Conservation (phyloP, 1,140 invertebrate genomes). For the Sitophilus oryzae region DNA sequence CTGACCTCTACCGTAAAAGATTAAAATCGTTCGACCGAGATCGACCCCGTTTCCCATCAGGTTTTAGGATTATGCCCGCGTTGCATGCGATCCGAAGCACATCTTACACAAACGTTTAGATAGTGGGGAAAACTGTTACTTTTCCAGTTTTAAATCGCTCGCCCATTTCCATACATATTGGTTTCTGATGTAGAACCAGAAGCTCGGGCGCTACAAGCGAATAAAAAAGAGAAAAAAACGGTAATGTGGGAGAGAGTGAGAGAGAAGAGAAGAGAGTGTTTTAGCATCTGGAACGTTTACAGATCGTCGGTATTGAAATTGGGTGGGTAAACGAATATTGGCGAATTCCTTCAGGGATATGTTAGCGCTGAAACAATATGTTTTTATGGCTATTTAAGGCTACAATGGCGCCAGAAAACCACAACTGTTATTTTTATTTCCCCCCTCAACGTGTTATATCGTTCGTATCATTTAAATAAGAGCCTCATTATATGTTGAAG, state of each 20-base stretch:
- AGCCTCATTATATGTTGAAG: too few relatives aligned
- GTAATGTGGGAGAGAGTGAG: too few relatives aligned
- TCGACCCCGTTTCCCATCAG: too few relatives aligned
- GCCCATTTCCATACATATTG: conserved; percentile 36
- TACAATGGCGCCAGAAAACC: too few relatives aligned
- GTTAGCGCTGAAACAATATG: not conserved
- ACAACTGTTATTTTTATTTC: too few relatives aligned
- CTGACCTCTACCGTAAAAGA: too few relatives aligned
- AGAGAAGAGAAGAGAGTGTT: too few relatives aligned
- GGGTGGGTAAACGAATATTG: not conserved
- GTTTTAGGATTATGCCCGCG: not conserved
- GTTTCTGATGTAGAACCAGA: conserved; percentile 17
- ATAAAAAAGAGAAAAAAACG: conserved; percentile 20
- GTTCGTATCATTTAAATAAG: too few relatives aligned
- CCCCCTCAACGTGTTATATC: too few relatives aligned
- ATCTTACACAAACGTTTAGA: conserved; percentile 13
- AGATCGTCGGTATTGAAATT: not conserved
- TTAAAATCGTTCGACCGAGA: too few relatives aligned
- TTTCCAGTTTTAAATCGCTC: conserved; percentile 16
- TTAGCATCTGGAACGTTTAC: not conserved
- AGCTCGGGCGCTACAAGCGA: not conserved
- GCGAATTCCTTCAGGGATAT: not conserved
- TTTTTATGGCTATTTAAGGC: too few relatives aligned
- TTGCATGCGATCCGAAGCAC: conserved; percentile 7
- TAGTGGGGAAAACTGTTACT: conserved; percentile 16